A percentile compares a stretch with the other conserved stretches of the same genome.
These are phyloP conservation scores for Takifugu rubripes DNA, from an alignment of 2,797 vertebrate species.

Conservation along the genomic window DNA sequence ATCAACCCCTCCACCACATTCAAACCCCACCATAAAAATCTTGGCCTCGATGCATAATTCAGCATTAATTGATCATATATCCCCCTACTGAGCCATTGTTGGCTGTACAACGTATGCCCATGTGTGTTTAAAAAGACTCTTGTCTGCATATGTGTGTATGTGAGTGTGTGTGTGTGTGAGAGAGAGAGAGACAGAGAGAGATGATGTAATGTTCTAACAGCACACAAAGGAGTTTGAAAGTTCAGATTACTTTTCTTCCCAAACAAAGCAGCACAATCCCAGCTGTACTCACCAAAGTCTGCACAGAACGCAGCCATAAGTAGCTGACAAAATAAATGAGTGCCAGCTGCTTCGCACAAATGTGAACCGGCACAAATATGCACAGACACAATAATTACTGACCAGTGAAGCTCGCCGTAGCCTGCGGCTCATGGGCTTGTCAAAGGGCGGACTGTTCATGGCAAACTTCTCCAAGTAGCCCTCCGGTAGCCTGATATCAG, in stretches of 20 bases:
- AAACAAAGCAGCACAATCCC: slow-evolving; percentile 27
- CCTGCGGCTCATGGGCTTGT: slow-evolving; percentile 81
- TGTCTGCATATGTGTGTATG: too few species aligned
- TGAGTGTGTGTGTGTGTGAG: slow-evolving; percentile 5
- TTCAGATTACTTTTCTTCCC: slow-evolving; percentile 24
- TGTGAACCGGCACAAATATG: slow-evolving; percentile 16
- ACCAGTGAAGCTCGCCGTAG: slow-evolving; percentile 79
- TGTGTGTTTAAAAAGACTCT: slow-evolving; percentile 20
- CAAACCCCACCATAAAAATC: slow-evolving; percentile 51
- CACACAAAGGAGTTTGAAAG: slow-evolving; percentile 22
- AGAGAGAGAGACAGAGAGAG: slow-evolving; percentile 8
- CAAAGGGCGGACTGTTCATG: slow-evolving; percentile 81
- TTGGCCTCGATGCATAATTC: slow-evolving; percentile 62
- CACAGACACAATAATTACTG: slow-evolving; percentile 46
- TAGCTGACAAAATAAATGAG: slow-evolving; percentile 11
- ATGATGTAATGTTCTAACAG: slow-evolving; percentile 33
- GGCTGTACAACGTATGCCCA: slow-evolving; percentile 28
- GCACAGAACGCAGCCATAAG: neutral
- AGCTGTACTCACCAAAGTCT: slow-evolving; percentile 17
- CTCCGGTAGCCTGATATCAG: slow-evolving; percentile 80
- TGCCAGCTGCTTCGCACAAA: slow-evolving; percentile 19
- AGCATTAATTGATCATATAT: slow-evolving; percentile 48
- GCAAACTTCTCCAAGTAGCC: slow-evolving; percentile 82
- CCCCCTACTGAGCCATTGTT: slow-evolving; percentile 57
- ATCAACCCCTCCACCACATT: neutral